Evolutionary conservation across 2,888 invertebrate species (phyloP), one percentile per base, ranked within the genome.

Genomic region (Catonia carolina): DNA sequence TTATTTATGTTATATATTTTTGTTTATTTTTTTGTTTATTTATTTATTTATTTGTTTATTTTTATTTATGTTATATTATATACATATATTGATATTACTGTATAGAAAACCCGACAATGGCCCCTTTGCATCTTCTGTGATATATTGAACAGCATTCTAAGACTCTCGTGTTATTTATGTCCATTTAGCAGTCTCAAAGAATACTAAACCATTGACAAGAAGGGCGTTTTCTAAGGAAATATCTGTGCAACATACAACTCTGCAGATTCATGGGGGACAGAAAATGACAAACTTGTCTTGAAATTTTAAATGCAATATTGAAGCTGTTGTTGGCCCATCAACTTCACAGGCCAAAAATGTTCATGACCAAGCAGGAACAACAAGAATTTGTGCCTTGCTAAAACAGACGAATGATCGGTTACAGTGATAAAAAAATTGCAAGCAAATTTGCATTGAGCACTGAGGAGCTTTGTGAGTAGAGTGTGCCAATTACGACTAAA

Each of bases 131-230:
- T 42, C 4, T 42, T 42, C 37, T 37, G 15, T 37, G 37, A 15
- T 4, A 37, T 37, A 15, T 3, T 39, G 39, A 14, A 39, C 39
- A 39, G 14, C 15, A 39, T 39, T 39, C 39, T 39, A 8, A 14
- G 18, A 39, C 39, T 39, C n/a, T 22, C n/a, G 22, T 42, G 42
- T 18, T 42, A 42, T 42, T 18, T 42, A 42, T 42, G 42, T 42
- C n/a, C 18, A 42, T 18, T 22, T 22, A 42, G 42, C 2, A 42
- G 22, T 18, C 42, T 42, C 42, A 42, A 42, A 42, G 20, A 42
- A 42, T 2, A 7, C 20, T 20, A 42, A 42, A 18, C 42, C 10
- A 18, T 10, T 42, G 42, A 18, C 18, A 42, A 42, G 39, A 42
- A 42, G 8, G n/a, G 18, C 42, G 18, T 42, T 42, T 18, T 10